A percentile compares a stretch with the other conserved stretches of the same genome.
Evolutionary conservation across 2,888 invertebrate species (phyloP).

Genomic region (Callyntrura guangdongensis): DNA sequence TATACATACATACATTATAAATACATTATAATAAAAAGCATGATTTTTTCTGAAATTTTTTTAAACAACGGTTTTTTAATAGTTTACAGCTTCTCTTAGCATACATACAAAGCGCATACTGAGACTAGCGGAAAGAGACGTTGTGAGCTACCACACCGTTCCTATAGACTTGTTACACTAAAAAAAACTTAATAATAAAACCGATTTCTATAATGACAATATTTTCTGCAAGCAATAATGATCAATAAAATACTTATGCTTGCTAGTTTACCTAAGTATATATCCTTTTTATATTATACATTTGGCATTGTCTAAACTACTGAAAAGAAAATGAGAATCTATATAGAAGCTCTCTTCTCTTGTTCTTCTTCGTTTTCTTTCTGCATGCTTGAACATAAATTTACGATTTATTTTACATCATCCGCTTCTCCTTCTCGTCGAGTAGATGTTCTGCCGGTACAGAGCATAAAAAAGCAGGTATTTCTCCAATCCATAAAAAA

Average conservation of each 20-base stretch:
- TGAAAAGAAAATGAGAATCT: neutral
- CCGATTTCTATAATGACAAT: too few relatives aligned
- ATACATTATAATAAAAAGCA: conserved; percentile 66
- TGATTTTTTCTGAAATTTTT: conserved; percentile 52
- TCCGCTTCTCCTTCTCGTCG: neutral
- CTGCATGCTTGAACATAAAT: conserved; percentile 53
- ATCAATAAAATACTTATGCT: too few relatives aligned
- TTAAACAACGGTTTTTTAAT: neutral
- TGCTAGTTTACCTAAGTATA: neutral
- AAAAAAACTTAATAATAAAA: neutral
- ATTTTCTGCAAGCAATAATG: too few relatives aligned
- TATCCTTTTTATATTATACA: neutral
- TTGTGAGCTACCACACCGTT: too few relatives aligned
- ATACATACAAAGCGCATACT: neutral
- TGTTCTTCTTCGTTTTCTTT: conserved; percentile 27
- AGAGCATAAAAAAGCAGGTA: conserved; percentile 29
- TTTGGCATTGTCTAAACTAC: neutral
- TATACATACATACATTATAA: conserved; percentile 49
- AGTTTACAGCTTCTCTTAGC: neutral
- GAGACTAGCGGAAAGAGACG: neutral
- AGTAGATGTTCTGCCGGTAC: neutral
- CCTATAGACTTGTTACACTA: neutral
- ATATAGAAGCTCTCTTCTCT: neutral
- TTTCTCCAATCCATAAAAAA: conserved; percentile 68
- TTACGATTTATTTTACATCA: conserved; percentile 50